Conservation (phyloP, 2,888 invertebrate species). For the Ophraella communa region DNA sequence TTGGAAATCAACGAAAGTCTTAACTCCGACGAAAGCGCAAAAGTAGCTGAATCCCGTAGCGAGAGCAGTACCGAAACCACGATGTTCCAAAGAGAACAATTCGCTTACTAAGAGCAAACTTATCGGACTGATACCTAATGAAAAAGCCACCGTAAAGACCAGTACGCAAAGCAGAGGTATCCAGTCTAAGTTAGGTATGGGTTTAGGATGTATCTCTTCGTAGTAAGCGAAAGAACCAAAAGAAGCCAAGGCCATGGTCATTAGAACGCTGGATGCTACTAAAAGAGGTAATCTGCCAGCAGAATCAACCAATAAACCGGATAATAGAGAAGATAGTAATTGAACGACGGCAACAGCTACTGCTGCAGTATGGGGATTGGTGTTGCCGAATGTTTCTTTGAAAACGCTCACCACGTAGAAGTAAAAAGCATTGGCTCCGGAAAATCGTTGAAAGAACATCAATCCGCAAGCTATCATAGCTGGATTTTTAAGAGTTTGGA, state of each 20-base stretch:
- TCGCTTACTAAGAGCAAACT: constrained; percentile 86
- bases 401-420: constrained; percentile 89
- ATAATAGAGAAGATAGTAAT: constrained; percentile 81
- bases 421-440: constrained; percentile 84
- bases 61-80: constrained; percentile 86
- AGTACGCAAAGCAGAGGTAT: constrained; percentile 83
- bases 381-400: constrained; percentile 79
- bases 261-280: constrained; percentile 82
- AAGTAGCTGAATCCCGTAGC: constrained; percentile 87
- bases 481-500: constrained; percentile 68
- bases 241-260: constrained; percentile 85
- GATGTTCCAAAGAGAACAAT: constrained; percentile 80
- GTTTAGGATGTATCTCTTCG: constrained; percentile 67
- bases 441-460: constrained; percentile 89
- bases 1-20: constrained; percentile 85
- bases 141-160: constrained; percentile 84
- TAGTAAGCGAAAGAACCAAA: constrained; percentile 87
- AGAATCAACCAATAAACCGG: constrained; percentile 83
- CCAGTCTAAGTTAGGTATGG: constrained; percentile 72
- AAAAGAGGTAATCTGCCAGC: constrained; percentile 84
- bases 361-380: constrained; percentile 84
- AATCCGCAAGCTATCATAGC: constrained; percentile 82
- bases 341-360: constrained; percentile 87
- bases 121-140: constrained; percentile 87
- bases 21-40: constrained; percentile 85